Conservation (phyloP, 2,797 vertebrate species). For the Cetoscarus ocellatus region DNA sequence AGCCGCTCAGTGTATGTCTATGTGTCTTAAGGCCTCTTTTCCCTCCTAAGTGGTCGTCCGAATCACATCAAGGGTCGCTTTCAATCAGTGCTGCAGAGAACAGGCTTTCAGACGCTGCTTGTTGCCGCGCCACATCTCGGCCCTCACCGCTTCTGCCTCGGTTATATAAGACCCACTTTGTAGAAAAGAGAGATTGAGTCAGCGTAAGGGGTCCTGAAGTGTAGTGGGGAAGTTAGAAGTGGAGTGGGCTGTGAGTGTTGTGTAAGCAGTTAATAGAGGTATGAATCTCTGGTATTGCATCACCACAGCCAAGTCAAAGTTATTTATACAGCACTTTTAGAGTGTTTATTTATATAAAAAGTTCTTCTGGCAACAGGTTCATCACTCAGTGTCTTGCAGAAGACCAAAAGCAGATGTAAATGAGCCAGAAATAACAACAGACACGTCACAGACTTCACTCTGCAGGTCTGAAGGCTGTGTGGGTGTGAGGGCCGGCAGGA, state of each 20-base stretch:
- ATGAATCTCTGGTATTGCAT: conserved; percentile 67
- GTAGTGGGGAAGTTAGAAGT: conserved; percentile 59
- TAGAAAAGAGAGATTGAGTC: conserved; percentile 70
- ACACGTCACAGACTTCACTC: conserved; percentile 30
- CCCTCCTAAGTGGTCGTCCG: conserved; percentile 46
- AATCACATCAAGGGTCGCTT: conserved; percentile 60
- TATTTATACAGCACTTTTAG: conserved; percentile 61
- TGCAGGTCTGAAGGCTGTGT: conserved; percentile 52
- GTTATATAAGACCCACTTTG: conserved; percentile 74
- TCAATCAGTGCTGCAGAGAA: conserved; percentile 49
- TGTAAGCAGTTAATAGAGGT: conserved; percentile 68
- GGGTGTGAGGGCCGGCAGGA: conserved; percentile 55
- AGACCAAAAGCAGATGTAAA: conserved; percentile 53
- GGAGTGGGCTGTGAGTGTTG: conserved; percentile 70
- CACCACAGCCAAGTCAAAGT: conserved; percentile 55
- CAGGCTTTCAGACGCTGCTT: conserved; percentile 40
- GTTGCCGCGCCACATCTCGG: conserved; percentile 1
- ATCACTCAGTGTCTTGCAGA: conserved; percentile 11
- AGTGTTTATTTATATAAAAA: conserved; percentile 61
- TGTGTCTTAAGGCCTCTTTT: conserved; percentile 46
- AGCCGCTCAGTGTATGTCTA: conserved; percentile 12
- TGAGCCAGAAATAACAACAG: conserved; percentile 47
- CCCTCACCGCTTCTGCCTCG: conserved; percentile 20
- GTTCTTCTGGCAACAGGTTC: conserved; percentile 30
- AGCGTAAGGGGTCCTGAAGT: conserved; percentile 68